Conservation (phyloP, 1,140 invertebrate species). For the Drosophila funebris region DNA sequence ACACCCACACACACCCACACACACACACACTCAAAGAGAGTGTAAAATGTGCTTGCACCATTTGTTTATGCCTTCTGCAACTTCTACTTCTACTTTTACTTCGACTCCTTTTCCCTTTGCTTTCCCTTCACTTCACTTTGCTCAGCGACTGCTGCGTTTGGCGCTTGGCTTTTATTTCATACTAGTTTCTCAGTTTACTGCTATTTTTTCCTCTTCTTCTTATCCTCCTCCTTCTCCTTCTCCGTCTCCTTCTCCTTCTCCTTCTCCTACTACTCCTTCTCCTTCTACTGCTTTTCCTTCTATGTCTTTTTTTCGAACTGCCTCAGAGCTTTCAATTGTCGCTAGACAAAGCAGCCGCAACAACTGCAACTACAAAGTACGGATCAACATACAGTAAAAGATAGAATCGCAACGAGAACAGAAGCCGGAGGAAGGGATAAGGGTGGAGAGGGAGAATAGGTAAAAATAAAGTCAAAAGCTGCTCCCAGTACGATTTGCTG, state of each 20-base stretch:
- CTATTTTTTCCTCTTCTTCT: background rate
- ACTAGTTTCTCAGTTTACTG: conserved; percentile 26
- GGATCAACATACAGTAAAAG: conserved; percentile 17
- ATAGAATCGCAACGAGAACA: background rate
- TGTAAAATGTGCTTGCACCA: conserved; percentile 46
- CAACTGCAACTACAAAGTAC: conserved; percentile 42
- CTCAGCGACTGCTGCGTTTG: conserved; percentile 9
- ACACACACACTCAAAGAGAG: background rate
- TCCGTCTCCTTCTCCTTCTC: background rate
- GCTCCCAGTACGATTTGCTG: conserved; percentile 1
- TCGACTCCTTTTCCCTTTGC: background rate
- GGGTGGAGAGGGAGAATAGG: background rate
- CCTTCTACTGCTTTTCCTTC: background rate
- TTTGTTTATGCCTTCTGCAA: conserved; percentile 61
- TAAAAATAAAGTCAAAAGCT: conserved; percentile 28
- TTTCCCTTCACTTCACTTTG: conserved; percentile 16
- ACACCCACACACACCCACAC: background rate
- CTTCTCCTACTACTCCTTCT: background rate
- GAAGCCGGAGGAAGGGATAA: background rate
- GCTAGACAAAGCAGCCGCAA: conserved; percentile 55
- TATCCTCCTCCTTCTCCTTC: background rate
- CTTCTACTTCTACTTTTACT: conserved; percentile 35
- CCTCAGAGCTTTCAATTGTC: conserved; percentile 59
- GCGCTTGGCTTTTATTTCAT: conserved; percentile 48
- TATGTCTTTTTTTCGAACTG: conserved; percentile 3